phyloP scores from a whole-genome alignment of 2,113 vertebrate genomes.

The Pogona vitticeps region DNA sequence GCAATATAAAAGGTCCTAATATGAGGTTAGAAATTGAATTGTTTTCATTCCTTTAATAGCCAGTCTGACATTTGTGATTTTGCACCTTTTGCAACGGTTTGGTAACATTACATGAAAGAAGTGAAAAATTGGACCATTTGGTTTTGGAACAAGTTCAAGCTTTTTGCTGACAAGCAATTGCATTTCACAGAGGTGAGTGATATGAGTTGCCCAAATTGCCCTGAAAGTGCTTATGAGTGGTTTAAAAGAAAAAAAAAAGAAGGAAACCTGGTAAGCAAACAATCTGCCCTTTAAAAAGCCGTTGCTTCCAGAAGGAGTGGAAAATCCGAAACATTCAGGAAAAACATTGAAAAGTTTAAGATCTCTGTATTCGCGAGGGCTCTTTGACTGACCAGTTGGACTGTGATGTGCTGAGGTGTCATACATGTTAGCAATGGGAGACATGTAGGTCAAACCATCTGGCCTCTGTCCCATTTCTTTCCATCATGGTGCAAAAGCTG shows the following conservation, averaged over 20 bases:
- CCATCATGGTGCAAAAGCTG: too few species aligned
- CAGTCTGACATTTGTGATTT: slow-evolving; percentile 10
- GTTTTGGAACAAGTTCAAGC: slow-evolving; percentile 3
- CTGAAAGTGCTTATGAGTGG: not conserved
- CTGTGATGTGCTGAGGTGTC: not conserved
- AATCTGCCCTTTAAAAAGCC: not conserved
- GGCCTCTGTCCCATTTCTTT: not conserved
- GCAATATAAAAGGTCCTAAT: slow-evolving; percentile 5
- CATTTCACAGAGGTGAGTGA: slow-evolving; percentile 7
- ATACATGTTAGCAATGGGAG: not conserved
- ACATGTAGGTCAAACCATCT: too few species aligned
- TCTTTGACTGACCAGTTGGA: too few species aligned
- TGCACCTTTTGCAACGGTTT: slow-evolving; percentile 4
- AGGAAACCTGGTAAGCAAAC: not conserved
- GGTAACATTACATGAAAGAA: slow-evolving; percentile 15
- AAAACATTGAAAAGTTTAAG: not conserved
- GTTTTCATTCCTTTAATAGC: slow-evolving; percentile 11
- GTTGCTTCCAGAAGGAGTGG: not conserved
- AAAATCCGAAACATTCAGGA: not conserved
- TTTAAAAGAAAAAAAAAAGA: not conserved
- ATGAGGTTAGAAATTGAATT: slow-evolving; percentile 10
- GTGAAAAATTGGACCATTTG: slow-evolving; percentile 3
- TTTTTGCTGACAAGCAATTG: slow-evolving; percentile 18
- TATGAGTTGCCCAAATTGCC: not conserved
- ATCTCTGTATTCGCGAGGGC: not conserved